phyloP scores from a whole-genome alignment of 2,797 vertebrate genomes.

The Fratercula arctica region DNA sequence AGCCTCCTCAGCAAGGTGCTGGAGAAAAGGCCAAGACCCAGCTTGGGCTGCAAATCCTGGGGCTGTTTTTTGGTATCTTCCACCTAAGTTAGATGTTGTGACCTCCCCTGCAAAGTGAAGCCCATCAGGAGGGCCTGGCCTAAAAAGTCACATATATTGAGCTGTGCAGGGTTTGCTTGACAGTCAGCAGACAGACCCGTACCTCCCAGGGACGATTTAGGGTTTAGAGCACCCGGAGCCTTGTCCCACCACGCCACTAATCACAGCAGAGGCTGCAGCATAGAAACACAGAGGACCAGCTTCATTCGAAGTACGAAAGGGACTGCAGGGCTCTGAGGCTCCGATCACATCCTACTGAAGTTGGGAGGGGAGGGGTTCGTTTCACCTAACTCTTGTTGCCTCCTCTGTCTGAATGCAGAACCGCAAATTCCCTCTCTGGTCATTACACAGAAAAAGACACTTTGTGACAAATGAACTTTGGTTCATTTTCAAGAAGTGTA shows the following conservation, averaged over 20 bases:
- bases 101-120: background rate
- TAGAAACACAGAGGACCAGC: background rate
- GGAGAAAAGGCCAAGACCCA: background rate
- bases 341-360: background rate
- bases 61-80: background rate
- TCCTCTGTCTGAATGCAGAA: background rate
- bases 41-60: background rate
- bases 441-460: background rate
- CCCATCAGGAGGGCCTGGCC: background rate
- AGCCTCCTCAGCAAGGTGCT: background rate
- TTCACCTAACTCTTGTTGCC: background rate
- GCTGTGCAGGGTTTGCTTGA: background rate
- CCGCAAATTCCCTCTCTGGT: background rate
- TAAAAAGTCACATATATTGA: background rate
- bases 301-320: background rate
- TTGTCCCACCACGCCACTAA: background rate
- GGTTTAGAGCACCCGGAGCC: background rate
- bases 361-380: background rate
- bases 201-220: background rate
- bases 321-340: background rate
- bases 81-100: background rate
- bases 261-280: background rate
- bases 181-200: background rate
- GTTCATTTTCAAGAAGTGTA: background rate
- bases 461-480: background rate